Base-by-base conservation (phyloP, 2,113 vertebrate species). In the Zapornia atra region DNA sequence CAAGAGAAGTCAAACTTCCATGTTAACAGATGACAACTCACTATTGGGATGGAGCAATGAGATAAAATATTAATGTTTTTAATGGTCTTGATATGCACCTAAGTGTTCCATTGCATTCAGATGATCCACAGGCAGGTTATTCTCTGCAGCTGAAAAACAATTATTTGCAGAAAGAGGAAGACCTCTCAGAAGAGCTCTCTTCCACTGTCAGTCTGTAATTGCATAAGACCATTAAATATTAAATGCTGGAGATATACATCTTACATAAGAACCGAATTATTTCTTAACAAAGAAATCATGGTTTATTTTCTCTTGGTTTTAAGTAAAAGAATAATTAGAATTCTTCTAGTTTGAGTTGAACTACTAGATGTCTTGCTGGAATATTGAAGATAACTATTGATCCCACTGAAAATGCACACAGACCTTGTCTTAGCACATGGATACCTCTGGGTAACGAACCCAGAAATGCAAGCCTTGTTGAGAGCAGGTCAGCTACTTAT, bases 41-140 rank as follows among this genome's bases (percentile, higher is more conserved):
- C 11, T 22, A 17, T 11, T 64, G 46, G 26, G 33, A 90, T 56
- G 31, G 51, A 75, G 34, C 77, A 90, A 93, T 57, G 29, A 88
- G 17, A 68, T 81, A 75, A 96, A 96, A 90, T 72, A 95, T 81
- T 92, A 69, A 83, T 33, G 20, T 51, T 96, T 88, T 88, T 81
- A 91, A 93, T 78, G 71, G 64, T 64, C 34, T 68, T 36, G 20
- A 50, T 63, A 31, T 26, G 66, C 25, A 29, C 21, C 31, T 85
- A 19, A 91, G 51, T 46, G 38, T 85, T 86, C 46, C 48, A n/a
- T 16, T 84, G 68, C 76, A 64, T 12, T 83, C 51, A 76, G 36
- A 75, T 61, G 64, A 88, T 90, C 57, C 53, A 88, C 81, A 86
- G 53, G 59, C 56, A 85, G 63, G 25, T 70, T 91, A 72, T 91